These are phyloP conservation scores for Sarcophilus harrisii DNA, from an alignment of 2,797 vertebrate genomes.

Conservation along the genomic window DNA sequence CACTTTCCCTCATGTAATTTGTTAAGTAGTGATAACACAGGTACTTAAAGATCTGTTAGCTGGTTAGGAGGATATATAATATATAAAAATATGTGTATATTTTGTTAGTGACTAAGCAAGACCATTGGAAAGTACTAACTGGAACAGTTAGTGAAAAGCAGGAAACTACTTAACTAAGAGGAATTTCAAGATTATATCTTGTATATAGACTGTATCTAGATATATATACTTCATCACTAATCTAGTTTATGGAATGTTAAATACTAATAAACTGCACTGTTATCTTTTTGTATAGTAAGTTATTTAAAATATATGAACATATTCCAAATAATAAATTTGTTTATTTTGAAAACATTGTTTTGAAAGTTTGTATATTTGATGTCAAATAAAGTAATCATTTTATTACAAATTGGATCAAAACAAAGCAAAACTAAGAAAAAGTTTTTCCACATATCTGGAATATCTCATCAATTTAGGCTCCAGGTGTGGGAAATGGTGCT, in stretches of 20 bases:
- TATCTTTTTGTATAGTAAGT: not conserved
- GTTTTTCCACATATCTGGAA: not conserved
- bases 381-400: not conserved
- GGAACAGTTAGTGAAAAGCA: not conserved
- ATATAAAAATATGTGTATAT: not conserved
- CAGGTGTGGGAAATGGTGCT: conserved; percentile 90
- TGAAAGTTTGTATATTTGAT: not conserved
- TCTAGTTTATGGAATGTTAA: conserved; percentile 41
- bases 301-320: conserved; percentile 15
- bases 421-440: not conserved
- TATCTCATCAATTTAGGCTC: conserved; percentile 85
- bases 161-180: not conserved
- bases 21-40: not conserved
- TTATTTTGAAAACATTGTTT: no score
- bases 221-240: not conserved
- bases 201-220: not conserved
- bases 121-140: not conserved
- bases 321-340: not conserved
- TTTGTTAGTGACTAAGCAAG: not conserved
- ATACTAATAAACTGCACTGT: not conserved
- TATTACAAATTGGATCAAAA: not conserved
- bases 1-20: conserved; percentile 15
- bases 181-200: not conserved
- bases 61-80: not conserved
- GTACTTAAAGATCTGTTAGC: not conserved